Base-by-base conservation (phyloP, 2,888 invertebrate genomes). In the Archips xylosteana region DNA sequence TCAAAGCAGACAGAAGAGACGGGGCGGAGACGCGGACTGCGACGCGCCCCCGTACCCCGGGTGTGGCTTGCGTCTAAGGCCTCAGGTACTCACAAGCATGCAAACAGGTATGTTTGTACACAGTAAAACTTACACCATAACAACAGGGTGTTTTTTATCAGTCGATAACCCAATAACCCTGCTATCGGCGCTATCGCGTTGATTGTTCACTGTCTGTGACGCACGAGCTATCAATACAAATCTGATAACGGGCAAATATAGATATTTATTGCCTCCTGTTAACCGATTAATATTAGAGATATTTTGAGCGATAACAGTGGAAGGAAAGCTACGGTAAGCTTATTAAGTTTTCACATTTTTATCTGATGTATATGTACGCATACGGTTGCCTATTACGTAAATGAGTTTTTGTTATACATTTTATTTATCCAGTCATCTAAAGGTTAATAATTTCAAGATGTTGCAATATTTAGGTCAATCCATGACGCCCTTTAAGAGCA, bases 131-230 rank as follows among this genome's bases (percentile, higher is more conserved):
- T 47, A 47, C 47, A 51, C 36, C 15, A 51, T 36, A 65, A 51
- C 65, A 15, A 15, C 36, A 65, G 49, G 64, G 34, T 36, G 51
- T 51, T 13, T 34, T 12, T 60, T 75, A 75, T 75, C 75, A 75
- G 72, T 68, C 76, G 86, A 87, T 88, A 89, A 87, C 87, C 85
- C 81, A 86, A 84, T 86, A 87, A 81, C 77, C 72, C 54, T 36
- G 47, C 81, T 85, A 87, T 86, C 85, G 75, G 49, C 34, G 47
- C 81, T 85, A 87, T 86, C 85, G 75, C 63, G 15, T 23, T 61
- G 45, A 65, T 69, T 57, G 72, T 71, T 74, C 64, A 62, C 12
- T 75, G 71, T 57, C 59, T 60, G 73, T 81, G 87, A 87, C 87
- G 88, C 87, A 87, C 83, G 78, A 74, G 78, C 75, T 45, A 47